Conservation (phyloP, 2,113 vertebrate species). For the Strix uralensis region DNA sequence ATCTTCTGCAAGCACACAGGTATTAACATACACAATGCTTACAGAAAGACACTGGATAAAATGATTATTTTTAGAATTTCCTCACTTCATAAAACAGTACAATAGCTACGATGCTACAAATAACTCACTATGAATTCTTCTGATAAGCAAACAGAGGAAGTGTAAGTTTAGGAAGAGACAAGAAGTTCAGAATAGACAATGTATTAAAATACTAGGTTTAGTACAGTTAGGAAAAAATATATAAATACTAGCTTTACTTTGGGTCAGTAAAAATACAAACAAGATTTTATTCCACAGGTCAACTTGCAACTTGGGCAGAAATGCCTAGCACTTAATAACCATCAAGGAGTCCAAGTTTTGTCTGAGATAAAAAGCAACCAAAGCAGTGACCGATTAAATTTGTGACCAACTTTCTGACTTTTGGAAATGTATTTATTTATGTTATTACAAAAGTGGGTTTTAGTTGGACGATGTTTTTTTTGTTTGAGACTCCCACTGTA, state of each 20-base stretch:
- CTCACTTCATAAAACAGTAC: background rate
- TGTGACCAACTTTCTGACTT: background rate
- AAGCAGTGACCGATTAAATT: background rate
- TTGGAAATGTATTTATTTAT: background rate
- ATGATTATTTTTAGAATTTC: constrained; percentile 51
- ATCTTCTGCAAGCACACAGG: background rate
- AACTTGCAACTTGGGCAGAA: background rate
- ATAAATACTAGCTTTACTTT: background rate
- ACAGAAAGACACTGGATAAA: constrained; percentile 1
- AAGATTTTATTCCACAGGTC: background rate
- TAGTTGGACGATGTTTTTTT: background rate
- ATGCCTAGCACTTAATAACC: background rate
- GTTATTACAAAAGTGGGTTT: background rate
- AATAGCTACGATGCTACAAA: constrained; percentile 30
- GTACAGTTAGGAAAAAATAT: background rate
- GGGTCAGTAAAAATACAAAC: background rate
- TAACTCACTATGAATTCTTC: constrained; percentile 14
- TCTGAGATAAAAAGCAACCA: background rate
- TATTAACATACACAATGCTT: background rate
- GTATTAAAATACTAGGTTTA: background rate
- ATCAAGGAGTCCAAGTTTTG: background rate
- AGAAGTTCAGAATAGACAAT: background rate
- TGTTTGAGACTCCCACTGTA: background rate
- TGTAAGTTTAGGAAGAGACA: background rate
- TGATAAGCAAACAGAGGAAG: constrained; percentile 48